Base-by-base conservation (phyloP, 2,888 invertebrate species). In the Napeogenes sylphis region DNA sequence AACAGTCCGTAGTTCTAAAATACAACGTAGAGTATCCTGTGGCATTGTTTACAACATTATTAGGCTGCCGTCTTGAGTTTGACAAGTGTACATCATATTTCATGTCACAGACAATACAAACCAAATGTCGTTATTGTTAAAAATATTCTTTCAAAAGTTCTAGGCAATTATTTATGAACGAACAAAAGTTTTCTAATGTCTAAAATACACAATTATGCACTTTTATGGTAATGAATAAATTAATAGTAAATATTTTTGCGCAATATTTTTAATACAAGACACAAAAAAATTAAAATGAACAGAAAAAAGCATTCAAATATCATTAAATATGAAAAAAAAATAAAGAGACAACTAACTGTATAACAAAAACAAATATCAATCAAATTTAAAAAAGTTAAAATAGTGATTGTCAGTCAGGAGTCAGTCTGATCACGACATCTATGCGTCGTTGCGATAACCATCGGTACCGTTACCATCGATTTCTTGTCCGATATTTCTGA, bases 391-490 rank as follows among this genome's bases (percentile, higher is more conserved):
- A 59, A 55, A 59, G 54, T 59, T 59, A 55, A 55, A 59, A 55
- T 45, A 38, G 12, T 57, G n/a, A 13, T 10, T 30, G 53, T 55
- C 55, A 14, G 55, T 55, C 14, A 38, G 13, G 13, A 33, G 53
- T 45, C 54, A 4, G 21, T 30, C 45, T 13, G 33, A 42, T 59
- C 59, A 38, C 21, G 21, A 21, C 62, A 47, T 61, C 64, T 55
- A 69, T 69, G 56, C 69, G 63, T 69, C 70, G 68, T 21, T 60
- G 70, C 8, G 8, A 71, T 69, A 71, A 62, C 55, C 64, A 71
- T 71, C 70, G 59, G 59, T 58, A 57, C 59, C 51, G 64, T 65
- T 69, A 60, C 65, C 67, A 71, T 68, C 65, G 68, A 68, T 70
- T 66, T 68, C 10, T 42, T 35, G 35, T 6, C 42, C 42, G 10